phyloP scores from a whole-genome alignment of 2,113 vertebrate genomes.

The Laticauda colubrina region DNA sequence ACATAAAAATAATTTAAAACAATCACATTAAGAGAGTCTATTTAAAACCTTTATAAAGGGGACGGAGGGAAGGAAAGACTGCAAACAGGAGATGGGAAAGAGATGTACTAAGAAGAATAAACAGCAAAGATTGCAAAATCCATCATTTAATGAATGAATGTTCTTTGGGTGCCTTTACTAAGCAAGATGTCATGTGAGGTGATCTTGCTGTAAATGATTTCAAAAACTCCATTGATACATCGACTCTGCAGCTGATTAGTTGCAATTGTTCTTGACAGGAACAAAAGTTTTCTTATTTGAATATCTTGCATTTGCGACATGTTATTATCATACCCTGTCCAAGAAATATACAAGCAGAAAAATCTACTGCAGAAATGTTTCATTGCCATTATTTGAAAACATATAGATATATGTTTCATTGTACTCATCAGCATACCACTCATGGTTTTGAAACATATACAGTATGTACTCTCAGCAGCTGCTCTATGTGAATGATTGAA shows the following conservation, averaged over 20 bases:
- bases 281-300: background rate
- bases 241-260: background rate
- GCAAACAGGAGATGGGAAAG: background rate
- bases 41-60: background rate
- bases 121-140: background rate
- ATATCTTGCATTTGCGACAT: background rate
- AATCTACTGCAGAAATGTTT: background rate
- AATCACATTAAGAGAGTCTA: background rate
- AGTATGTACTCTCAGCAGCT: background rate
- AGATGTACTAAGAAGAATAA: background rate
- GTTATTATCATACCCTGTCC: background rate
- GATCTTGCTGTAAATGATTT: background rate
- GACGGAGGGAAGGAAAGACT: background rate
- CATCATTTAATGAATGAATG: background rate
- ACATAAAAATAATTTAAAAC: constrained; percentile 12
- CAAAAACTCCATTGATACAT: background rate
- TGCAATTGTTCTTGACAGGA: no score
- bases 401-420: no score
- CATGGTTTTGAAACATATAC: background rate
- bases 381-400: background rate
- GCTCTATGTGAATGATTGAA: background rate
- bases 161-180: background rate
- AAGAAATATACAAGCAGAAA: background rate
- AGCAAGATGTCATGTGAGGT: background rate
- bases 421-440: background rate